phyloP scores from a whole-genome alignment of 2,888 invertebrate species.

The Xanthia togata region DNA sequence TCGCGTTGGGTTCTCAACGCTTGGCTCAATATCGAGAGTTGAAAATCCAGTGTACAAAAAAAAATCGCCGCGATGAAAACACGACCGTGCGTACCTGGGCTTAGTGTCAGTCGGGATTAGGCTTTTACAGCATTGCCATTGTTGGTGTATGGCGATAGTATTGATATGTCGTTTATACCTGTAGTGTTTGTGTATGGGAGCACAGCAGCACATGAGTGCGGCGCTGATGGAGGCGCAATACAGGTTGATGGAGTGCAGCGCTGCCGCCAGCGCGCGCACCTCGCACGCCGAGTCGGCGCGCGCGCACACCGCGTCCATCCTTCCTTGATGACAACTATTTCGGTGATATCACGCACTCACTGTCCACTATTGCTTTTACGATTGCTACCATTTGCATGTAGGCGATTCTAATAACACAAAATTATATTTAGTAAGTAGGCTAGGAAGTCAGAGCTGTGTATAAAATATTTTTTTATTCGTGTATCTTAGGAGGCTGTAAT shows the following conservation, averaged over 20 bases:
- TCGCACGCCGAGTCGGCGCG: slow-evolving; percentile 77
- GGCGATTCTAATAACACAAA: slow-evolving; percentile 48
- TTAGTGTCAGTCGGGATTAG: background rate
- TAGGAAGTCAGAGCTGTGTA: background rate
- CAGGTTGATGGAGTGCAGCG: slow-evolving; percentile 84
- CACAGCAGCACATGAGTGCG: slow-evolving; percentile 85
- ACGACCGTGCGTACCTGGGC: too few relatives aligned
- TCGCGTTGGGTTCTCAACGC: too few relatives aligned
- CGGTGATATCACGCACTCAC: slow-evolving; percentile 41
- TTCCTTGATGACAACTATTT: slow-evolving; percentile 55
- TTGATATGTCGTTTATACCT: slow-evolving; percentile 67
- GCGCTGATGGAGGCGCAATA: slow-evolving; percentile 86
- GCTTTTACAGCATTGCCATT: background rate
- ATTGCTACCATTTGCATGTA: slow-evolving; percentile 37
- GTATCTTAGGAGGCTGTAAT: background rate
- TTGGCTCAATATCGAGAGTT: too few relatives aligned
- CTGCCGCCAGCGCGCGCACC: slow-evolving; percentile 80
- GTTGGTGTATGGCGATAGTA: background rate
- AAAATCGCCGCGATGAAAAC: too few relatives aligned
- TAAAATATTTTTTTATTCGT: background rate
- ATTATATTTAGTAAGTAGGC: slow-evolving; percentile 12
- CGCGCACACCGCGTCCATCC: slow-evolving; percentile 84
- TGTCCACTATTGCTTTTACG: slow-evolving; percentile 47
- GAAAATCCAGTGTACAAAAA: too few relatives aligned
- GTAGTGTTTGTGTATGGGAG: slow-evolving; percentile 73